Conservation (phyloP, 2,797 vertebrate species). For the Emydoidea blandingii region DNA sequence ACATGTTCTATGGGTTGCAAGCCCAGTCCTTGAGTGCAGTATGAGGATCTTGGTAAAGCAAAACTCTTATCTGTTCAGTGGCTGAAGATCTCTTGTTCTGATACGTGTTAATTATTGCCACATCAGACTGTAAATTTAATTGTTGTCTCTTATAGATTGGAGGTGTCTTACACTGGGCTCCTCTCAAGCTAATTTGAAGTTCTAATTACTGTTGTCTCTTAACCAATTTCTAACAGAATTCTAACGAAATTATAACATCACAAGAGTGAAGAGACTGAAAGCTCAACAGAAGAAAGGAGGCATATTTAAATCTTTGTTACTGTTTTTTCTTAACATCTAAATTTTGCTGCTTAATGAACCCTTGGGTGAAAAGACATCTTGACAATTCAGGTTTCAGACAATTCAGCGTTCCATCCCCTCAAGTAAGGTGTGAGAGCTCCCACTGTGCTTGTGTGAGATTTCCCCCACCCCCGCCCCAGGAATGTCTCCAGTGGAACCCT, state of each 20-base stretch:
- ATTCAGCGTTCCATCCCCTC: neutral
- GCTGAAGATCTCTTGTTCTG: neutral
- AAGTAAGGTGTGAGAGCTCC: neutral
- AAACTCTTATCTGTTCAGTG: neutral
- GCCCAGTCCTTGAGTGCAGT: neutral
- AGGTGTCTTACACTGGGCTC: neutral
- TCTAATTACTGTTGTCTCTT: neutral
- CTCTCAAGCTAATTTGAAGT: neutral
- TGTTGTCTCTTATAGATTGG: neutral
- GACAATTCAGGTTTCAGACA: neutral
- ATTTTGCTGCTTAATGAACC: neutral
- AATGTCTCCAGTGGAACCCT: neutral
- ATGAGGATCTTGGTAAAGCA: neutral
- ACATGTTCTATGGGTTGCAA: neutral
- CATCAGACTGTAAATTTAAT: neutral
- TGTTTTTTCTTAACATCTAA: neutral
- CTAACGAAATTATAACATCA: neutral
- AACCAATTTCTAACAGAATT: neutral
- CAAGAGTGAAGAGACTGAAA: neutral
- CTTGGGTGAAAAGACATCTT: neutral
- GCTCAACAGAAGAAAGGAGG: neutral
- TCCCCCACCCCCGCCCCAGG: fast-evolving
- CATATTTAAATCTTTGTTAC: neutral
- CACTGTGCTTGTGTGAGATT: neutral
- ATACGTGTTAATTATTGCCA: neutral